Base-by-base conservation (phyloP, 2,888 invertebrate species). In the Cephus pygmeus region DNA sequence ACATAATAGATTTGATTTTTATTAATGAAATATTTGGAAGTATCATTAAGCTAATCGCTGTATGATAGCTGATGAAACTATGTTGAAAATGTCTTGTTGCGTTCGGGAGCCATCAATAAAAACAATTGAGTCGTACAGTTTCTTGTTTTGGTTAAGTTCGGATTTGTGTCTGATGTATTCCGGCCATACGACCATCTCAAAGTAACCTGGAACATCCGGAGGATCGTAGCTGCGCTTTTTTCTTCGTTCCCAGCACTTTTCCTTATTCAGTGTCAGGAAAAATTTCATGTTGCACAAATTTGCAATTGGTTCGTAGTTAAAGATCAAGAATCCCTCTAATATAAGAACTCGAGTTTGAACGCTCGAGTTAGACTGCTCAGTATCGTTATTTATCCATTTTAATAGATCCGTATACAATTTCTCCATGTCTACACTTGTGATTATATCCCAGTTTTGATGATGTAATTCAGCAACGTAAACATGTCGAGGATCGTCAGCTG, bases 111-210 rank as follows among this genome's bases (percentile, higher is more conserved):
- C 90, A 83, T 90, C 89, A 11, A 90, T 76, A 78, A 90, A 90
- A 33, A 69, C 85, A 73, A 90, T 84, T 1, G 80, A 78, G 4
- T 85, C 78, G 12, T 69, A 77, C 30, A 90, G 81, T 40, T 84
- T 75, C 34, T 81, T 73, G 77, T 91, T 84, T 40, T 81, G 81
- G 75, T 85, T 79, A 36, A 93, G 90, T 85, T 94, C 93, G 34
- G 90, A 84, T 69, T 93, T 91, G 85, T 95, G 93, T 85, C 92
- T 92, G 79, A 94, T 87, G 89, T 98, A 96, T 87, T 95, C 95
- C n/a, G 98, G 98, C 98, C 98, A 98, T n/a, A 96, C 97, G 88
- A 96, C 95, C 83, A 92, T 92, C 73, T 98, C 97, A 92, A 98
- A 98, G 92, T 98, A 98, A 0, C 97, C 97, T 0, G 94, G 94